These are phyloP conservation scores for Linyphia triangularis DNA, from an alignment of 2,888 invertebrate genomes.

Conservation along the genomic window DNA sequence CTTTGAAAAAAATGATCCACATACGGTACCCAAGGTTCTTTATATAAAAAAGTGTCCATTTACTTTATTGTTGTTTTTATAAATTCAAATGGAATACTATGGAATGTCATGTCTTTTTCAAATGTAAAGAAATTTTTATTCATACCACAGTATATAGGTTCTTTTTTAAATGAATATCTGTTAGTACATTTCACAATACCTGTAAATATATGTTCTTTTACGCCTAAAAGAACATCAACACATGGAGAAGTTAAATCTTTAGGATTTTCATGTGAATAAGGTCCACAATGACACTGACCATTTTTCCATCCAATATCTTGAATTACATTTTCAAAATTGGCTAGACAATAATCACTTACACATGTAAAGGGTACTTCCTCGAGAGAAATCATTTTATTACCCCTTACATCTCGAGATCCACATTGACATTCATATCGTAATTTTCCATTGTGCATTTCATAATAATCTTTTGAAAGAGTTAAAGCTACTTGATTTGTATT, in stretches of 20 bases:
- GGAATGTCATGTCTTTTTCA: background rate
- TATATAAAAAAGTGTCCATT: constrained; percentile 33
- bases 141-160: constrained; percentile 15
- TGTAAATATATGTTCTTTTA: background rate
- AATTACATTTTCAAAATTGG: background rate
- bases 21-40: constrained; percentile 14
- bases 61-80: background rate
- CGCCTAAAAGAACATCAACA: background rate
- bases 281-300: background rate
- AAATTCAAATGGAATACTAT: background rate
- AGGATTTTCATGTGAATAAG: background rate
- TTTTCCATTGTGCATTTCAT: constrained; percentile 24
- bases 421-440: constrained; percentile 21
- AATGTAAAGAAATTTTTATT: background rate
- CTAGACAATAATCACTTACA: constrained; percentile 18
- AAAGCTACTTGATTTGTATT: background rate
- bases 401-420: background rate
- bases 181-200: constrained; percentile 11
- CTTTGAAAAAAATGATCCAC: constrained; percentile 2
- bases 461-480: background rate
- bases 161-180: background rate
- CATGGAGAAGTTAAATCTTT: background rate
- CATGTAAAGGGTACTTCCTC: constrained; percentile 28
- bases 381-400: background rate
- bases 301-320: constrained; percentile 6